Evolutionary conservation across 2,888 invertebrate genomes (phyloP), one percentile per base, ranked within the genome.

Genomic region (Neocrepidodera transversa): DNA sequence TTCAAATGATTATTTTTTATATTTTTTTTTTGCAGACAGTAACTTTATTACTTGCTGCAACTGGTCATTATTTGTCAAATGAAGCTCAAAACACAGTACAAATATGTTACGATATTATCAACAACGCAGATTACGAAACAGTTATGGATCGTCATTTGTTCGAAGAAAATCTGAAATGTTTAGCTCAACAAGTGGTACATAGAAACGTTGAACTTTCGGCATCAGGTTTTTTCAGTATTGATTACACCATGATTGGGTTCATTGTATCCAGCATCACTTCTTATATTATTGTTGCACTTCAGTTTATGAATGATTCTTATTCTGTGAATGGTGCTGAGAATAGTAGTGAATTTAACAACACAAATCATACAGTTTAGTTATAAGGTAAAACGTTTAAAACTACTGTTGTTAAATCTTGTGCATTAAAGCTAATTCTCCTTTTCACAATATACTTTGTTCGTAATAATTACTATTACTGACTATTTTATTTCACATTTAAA

Each of bases 221-320:
- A 5, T 69, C 68, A 1, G 70, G 72, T 20, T 74, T 72, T 51
- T 74, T 71, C 45, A 56, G 53, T 1, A 60, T 72, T 6, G 66
- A 74, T 48, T 63, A 67, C 52, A 65, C 62, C 8, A 66, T 71
- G 55, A 43, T 71, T 5, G 70, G 71, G 26, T 68, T 69, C 18
- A 66, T 72, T 32, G 54, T 72, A 10, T 69, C 69, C 17, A 70
- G 68, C 35, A 63, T 74, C 0, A 71, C 72, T 16, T 72, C 73
- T 0, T 72, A 74, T 59, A 59, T 74, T 14, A 71, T 74, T 49
- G 69, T 74, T 4, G 56, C 69, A 11, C 57, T 72, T n/a, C 71
- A 74, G 40, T 69, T 74, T 57, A 55, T 64, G 23, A 61, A 52
- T 11, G 45, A 45, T 2, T 13, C 13, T 11, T 8, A 16, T 42